Evolutionary conservation across 1,140 invertebrate genomes (phyloP), one percentile per base, ranked within the genome.

Genomic region (Piezodorus guildinii): DNA sequence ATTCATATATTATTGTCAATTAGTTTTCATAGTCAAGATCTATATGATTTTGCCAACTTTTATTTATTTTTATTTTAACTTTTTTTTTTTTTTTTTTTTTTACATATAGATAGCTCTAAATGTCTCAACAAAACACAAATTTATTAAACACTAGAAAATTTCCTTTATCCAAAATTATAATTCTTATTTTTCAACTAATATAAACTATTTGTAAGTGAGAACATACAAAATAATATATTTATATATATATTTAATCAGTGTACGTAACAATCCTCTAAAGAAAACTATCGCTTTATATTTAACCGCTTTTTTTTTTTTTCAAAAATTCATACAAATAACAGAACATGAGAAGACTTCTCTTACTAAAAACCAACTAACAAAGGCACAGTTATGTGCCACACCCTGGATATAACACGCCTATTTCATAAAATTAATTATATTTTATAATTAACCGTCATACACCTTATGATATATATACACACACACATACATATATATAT

Each of bases 211-310:
- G 10, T 23, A 54, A 54, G 21, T 14, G 51, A 54, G 21, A 54
- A 54, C 51, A 54, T 54, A 54, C 51, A 54, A 54, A 54, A 54
- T 54, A 54, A 54, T 54, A 54, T 21, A 54, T 54, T n/a, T n/a
- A 54, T 54, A 19, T 54, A 21, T 23, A 54, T 30, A 30, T 30
- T 54, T 23, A 3, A 54, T n/a, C 51, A 54, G 21, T 19, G 21
- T 23, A 23, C 21, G 51, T 21, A 54, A 54, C 51, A 54, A 54
- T 54, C 51, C 51, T 21, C 51, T 54, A 46, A 46, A 30, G 9
- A 16, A 46, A 19, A 46, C 45, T n/a, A 46, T 19, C 17, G 17
- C 17, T 46, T n/a, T 46, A 46, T 46, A 46, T 6, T 46, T 15
- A 30, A 30, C 30, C 30, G 30, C 30, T 30, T 30, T 30, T 30